Percentiles rank a stretch among this genome's conserved stretches.
Conservation (phyloP, 1,140 invertebrate genomes). For the Brachionus plicatilis region DNA sequence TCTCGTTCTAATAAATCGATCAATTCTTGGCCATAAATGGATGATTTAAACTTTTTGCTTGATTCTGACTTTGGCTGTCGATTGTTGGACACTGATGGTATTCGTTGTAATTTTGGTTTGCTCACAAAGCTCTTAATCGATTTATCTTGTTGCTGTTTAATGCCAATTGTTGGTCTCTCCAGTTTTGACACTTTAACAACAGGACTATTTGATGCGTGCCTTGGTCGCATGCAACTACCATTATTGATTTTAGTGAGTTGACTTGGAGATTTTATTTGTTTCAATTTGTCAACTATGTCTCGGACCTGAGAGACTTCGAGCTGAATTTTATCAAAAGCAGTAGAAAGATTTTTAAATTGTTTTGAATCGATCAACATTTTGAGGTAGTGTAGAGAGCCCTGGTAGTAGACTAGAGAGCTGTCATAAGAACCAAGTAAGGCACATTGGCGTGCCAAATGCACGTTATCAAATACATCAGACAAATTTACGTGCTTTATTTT, state of each 20-base stretch:
- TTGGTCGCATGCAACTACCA: not conserved
- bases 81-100: not conserved
- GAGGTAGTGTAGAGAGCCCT: not conserved
- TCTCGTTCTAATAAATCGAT: conserved; percentile 92
- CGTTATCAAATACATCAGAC: not conserved
- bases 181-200: not conserved
- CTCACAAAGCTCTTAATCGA: not conserved
- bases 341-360: not conserved
- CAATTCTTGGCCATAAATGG: conserved; percentile 80
- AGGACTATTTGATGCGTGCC: not conserved
- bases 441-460: not conserved
- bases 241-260: not conserved
- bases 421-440: conserved; percentile 2
- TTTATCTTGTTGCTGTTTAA: not conserved
- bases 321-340: not conserved
- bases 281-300: not conserved
- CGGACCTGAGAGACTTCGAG: not conserved
- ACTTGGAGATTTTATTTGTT: not conserved
- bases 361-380: not conserved
- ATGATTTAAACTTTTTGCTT: conserved; percentile 71
- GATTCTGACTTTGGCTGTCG: not conserved
- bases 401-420: not conserved
- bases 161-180: not conserved
- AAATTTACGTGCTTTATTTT: not conserved
- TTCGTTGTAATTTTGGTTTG: not conserved